Base-by-base conservation (phyloP, 2,888 invertebrate species). In the Cheilosia grossa region DNA sequence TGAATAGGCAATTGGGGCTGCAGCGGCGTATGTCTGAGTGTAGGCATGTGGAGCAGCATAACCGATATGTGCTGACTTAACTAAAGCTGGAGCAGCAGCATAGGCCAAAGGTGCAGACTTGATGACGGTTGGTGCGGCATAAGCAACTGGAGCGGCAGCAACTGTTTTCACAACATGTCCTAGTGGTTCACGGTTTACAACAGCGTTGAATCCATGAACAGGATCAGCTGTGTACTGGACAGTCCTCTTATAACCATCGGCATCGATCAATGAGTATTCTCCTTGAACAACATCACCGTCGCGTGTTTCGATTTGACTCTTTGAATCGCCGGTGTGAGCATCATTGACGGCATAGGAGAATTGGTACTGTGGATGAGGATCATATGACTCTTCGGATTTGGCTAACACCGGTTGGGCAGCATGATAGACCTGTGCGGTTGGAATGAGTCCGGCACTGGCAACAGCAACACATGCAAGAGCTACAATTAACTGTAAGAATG, bases 251-350 rank as follows among this genome's bases (percentile, higher is more conserved):
- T 89, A 89, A 21, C 91, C 91, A 88, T 91, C 91, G 51, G 91
- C 88, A 87, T 91, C 91, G 24, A 90, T 87, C 72, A 91, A 88
- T 1, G 91, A 90, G 88, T 91, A 91, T 81, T 91, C 90, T 21
- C 91, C 91, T 73, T 89, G 89, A 37, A 91, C 91, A 17, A 90
- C 89, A 87, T 91, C 91, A 59, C 91, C 91, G 86, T 91, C 89
- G 4, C 91, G 90, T 33, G 89, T 88, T 87, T 91, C 91, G 27
- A 89, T 88, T 81, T 91, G 91, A 49, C 83, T 89, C 88, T 91
- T 91, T 27, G 88, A 88, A 80, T 91, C 91, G 37, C 91, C 91
- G 13, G 91, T 90, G 37, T 90, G 75, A 19, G 88, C 78, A 69
- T 91, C 91, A 40, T 91, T 89, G 17, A 91, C 90, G 70, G 90